Conservation (phyloP, 2,113 vertebrate species). For the Thamnaconus septentrionalis region DNA sequence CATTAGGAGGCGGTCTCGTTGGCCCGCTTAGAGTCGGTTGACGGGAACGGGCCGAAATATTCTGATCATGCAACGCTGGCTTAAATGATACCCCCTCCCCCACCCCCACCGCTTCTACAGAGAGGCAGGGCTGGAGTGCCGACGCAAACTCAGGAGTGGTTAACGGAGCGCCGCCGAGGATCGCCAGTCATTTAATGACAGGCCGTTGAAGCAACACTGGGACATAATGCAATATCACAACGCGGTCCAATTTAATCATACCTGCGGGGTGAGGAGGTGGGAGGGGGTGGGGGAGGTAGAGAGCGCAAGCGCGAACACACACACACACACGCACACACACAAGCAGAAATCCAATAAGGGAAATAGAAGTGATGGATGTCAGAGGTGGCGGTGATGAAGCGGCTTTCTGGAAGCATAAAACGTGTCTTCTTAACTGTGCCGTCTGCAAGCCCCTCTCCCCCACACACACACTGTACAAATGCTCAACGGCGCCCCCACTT, state of each 20-base stretch:
- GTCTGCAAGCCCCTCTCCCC: no score
- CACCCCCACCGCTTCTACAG: slow-evolving; percentile 24
- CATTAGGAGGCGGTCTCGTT: slow-evolving; percentile 38
- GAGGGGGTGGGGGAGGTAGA: no score
- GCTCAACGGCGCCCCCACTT: no score
- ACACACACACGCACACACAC: neutral
- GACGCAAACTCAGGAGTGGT: slow-evolving; percentile 42
- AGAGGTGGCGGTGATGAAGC: slow-evolving; percentile 21
- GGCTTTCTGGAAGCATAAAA: neutral
- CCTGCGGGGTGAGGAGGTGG: slow-evolving; percentile 19
- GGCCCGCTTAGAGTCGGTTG: slow-evolving; percentile 35
- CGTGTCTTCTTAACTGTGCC: neutral
- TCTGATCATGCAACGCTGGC: slow-evolving; percentile 53
- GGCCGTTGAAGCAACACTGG: neutral
- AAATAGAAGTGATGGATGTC: slow-evolving; percentile 20
- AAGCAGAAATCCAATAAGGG: slow-evolving; percentile 33
- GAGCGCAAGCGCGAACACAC: no score
- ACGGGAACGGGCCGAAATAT: slow-evolving; percentile 43
- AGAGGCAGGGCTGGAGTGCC: slow-evolving; percentile 11
- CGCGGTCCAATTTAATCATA: slow-evolving; percentile 44
- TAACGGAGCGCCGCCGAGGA: slow-evolving; percentile 28
- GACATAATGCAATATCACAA: slow-evolving; percentile 32
- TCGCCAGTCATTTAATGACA: slow-evolving; percentile 51
- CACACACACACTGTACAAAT: no score
- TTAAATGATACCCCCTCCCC: slow-evolving; percentile 38